Percentiles rank a stretch among this genome's conserved stretches.
These are phyloP conservation scores for Agrotis segetum DNA, from an alignment of 2,888 invertebrate genomes.

Conservation along the genomic window DNA sequence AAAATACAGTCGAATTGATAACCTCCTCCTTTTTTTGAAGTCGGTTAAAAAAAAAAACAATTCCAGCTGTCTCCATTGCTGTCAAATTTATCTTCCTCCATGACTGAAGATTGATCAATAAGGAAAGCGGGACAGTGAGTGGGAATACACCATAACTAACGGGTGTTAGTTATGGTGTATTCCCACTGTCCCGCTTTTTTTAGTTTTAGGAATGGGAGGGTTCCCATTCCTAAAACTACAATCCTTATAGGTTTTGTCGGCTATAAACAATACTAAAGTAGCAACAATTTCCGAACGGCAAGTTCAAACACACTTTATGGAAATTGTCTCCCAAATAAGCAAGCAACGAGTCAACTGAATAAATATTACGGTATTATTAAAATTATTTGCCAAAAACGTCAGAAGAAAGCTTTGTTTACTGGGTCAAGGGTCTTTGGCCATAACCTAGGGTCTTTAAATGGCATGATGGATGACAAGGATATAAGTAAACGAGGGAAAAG, in stretches of 20 bases:
- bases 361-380: conserved; percentile 61
- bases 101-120: too few relatives aligned
- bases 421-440: conserved; percentile 55
- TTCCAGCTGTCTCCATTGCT: too few relatives aligned
- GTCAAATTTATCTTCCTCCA: too few relatives aligned
- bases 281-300: not conserved
- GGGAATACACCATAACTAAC: not conserved
- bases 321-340: conserved; percentile 51
- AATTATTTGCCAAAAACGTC: conserved; percentile 56
- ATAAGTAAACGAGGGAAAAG: not conserved
- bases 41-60: too few relatives aligned
- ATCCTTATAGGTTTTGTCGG: not conserved
- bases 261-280: conserved; percentile 5
- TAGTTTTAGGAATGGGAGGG: too few relatives aligned
- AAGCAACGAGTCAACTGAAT: conserved; percentile 49
- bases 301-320: conserved; percentile 41
- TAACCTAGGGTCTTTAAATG: conserved; percentile 39
- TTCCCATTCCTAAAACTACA: not conserved
- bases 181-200: too few relatives aligned
- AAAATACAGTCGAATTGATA: too few relatives aligned
- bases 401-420: conserved; percentile 48
- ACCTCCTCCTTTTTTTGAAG: too few relatives aligned
- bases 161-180: too few relatives aligned
- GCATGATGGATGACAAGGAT: conserved; percentile 19
- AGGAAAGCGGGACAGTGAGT: too few relatives aligned